Percentiles rank a stretch among this genome's conserved stretches.
Evolutionary conservation across 2,113 vertebrate species (phyloP).

Genomic region (Calyptomena viridis): DNA sequence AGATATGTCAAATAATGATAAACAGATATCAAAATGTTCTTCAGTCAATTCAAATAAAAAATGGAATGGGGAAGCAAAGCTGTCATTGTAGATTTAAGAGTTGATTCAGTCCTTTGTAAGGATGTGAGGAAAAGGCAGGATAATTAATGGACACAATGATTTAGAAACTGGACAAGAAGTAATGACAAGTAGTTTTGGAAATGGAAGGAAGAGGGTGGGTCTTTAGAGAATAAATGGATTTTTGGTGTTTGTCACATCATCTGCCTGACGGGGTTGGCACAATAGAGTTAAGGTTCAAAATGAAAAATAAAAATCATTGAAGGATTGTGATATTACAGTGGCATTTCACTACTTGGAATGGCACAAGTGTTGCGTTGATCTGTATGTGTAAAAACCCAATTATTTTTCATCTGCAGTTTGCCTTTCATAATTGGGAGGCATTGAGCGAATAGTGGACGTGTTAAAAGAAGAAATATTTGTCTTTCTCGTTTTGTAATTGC

Average conservation of each 20-base stretch:
- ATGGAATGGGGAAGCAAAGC: background rate
- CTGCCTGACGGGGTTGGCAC: background rate
- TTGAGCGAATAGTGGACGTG: background rate
- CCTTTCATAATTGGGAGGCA: background rate
- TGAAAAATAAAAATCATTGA: background rate
- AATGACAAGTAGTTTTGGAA: background rate
- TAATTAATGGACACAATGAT: background rate
- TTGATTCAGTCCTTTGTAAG: background rate
- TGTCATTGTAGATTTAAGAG: background rate
- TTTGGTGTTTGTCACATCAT: background rate
- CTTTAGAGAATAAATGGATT: background rate
- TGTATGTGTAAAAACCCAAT: background rate
- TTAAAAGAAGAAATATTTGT: background rate
- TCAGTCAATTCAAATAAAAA: background rate
- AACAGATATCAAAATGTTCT: background rate
- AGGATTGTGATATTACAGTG: background rate
- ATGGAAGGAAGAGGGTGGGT: background rate
- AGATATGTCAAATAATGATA: background rate
- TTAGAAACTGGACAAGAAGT: background rate
- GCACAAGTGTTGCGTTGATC: rapidly evolving
- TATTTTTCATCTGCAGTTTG: background rate
- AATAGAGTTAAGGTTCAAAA: background rate
- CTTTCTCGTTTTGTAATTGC: background rate
- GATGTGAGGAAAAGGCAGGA: background rate
- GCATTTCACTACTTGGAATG: background rate